Conservation (phyloP, 2,888 invertebrate species). For the Trissolcus brochymenae region DNA sequence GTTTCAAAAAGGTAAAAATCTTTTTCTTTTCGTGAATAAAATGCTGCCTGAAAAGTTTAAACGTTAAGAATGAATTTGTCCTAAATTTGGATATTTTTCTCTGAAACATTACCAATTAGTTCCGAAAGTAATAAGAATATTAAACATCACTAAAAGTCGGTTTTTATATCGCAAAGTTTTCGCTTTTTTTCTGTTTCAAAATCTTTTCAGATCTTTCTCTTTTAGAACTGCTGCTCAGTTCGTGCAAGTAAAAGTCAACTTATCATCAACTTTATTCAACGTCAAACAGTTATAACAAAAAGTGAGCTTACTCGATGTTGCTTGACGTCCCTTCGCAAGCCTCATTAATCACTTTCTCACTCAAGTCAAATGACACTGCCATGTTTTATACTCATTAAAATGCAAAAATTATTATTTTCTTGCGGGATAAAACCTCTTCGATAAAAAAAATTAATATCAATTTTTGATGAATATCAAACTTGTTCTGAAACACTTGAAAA, state of each 20-base stretch:
- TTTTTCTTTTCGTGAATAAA: neutral
- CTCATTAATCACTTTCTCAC: slow-evolving; percentile 4
- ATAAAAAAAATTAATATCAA: no score
- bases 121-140: no score
- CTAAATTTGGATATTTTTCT: neutral
- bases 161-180: slow-evolving; percentile 1
- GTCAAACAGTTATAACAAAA: slow-evolving; percentile 28
- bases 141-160: no score
- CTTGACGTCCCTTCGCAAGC: neutral
- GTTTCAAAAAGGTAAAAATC: slow-evolving; percentile 12
- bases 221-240: slow-evolving; percentile 20
- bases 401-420: neutral
- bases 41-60: no score
- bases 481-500: neutral
- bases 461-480: no score
- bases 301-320: slow-evolving; percentile 19
- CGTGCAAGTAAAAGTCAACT: slow-evolving; percentile 34
- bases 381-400: slow-evolving; percentile 8
- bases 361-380: neutral
- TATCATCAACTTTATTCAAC: slow-evolving; percentile 32
- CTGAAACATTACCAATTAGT: no score
- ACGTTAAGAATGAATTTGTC: neutral
- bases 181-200: slow-evolving; percentile 10
- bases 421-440: no score
- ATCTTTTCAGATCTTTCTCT: slow-evolving; percentile 30